These are phyloP conservation scores for Aphis gossypii DNA, from an alignment of 1,140 invertebrate species.

Conservation along the genomic window DNA sequence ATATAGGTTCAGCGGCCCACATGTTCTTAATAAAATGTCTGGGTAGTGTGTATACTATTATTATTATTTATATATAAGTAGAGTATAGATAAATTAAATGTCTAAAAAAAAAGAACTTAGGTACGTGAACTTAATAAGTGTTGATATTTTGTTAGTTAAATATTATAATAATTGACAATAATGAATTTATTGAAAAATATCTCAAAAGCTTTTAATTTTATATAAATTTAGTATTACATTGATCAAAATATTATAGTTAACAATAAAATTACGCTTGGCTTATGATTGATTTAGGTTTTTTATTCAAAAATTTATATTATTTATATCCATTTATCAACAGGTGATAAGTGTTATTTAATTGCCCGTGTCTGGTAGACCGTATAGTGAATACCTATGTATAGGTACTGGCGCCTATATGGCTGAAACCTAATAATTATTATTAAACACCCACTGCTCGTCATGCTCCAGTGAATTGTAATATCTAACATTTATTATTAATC, in stretches of 20 bases:
- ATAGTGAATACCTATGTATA: not conserved
- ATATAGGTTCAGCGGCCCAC: not conserved
- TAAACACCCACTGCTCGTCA: not conserved
- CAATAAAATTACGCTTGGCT: not conserved
- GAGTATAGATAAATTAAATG: not conserved
- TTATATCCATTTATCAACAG: slow-evolving; percentile 16
- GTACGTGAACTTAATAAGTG: not conserved
- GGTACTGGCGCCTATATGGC: not conserved
- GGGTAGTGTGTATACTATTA: not conserved
- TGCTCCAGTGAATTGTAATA: not conserved
- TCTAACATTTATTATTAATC: not conserved
- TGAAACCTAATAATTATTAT: not conserved
- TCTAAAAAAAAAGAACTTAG: not conserved
- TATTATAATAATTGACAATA: not conserved
- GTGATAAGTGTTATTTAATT: slow-evolving; percentile 36
- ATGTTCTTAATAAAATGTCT: not conserved
- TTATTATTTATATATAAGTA: not conserved
- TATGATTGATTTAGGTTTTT: not conserved
- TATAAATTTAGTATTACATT: not conserved
- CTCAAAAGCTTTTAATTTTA: not conserved
- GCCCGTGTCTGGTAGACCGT: slow-evolving; percentile 1
- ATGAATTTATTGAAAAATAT: not conserved
- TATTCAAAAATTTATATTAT: not conserved
- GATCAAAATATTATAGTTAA: not conserved
- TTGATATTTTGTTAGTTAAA: not conserved